phyloP scores from a whole-genome alignment of 2,113 vertebrate genomes.

The Morone saxatilis region DNA sequence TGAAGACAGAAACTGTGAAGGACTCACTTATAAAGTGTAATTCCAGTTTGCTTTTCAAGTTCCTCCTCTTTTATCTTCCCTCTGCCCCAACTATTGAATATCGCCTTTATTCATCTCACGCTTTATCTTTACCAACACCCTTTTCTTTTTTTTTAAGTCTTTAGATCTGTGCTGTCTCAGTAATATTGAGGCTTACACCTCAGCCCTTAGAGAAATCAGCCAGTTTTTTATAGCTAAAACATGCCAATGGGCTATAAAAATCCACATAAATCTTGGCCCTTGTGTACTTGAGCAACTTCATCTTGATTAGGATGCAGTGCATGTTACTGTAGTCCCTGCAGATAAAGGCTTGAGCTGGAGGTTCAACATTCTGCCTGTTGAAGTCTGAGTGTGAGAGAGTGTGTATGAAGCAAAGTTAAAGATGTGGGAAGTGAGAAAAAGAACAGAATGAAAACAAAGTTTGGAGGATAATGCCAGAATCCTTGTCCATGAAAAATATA shows the following conservation, averaged over 20 bases:
- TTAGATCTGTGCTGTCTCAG: constrained; percentile 53
- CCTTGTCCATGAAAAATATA: not conserved
- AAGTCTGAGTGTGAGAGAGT: not conserved
- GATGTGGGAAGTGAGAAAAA: constrained; percentile 9
- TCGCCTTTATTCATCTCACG: constrained; percentile 45
- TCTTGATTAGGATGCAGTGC: constrained; percentile 56
- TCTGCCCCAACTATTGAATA: constrained; percentile 35
- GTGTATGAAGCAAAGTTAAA: not conserved
- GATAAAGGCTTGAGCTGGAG: constrained; percentile 18
- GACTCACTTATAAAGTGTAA: constrained; percentile 5
- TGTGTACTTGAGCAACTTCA: constrained; percentile 24
- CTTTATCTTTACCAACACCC: constrained; percentile 33
- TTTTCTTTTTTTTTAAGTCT: constrained; percentile 9
- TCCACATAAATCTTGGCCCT: constrained; percentile 33
- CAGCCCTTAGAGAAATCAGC: constrained; percentile 57
- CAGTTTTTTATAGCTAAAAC: constrained; percentile 35
- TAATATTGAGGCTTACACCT: constrained; percentile 45
- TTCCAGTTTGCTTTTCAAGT: constrained; percentile 29
- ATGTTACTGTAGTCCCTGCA: constrained; percentile 35
- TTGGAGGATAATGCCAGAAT: not conserved
- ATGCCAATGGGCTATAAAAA: constrained; percentile 47
- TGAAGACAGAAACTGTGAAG: constrained; percentile 7
- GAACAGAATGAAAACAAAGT: constrained; percentile 2
- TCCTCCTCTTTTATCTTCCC: constrained; percentile 52
- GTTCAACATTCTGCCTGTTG: constrained; percentile 8